Evolutionary conservation across 2,113 vertebrate genomes (phyloP).

Genomic region (Danionella cerebrum): DNA sequence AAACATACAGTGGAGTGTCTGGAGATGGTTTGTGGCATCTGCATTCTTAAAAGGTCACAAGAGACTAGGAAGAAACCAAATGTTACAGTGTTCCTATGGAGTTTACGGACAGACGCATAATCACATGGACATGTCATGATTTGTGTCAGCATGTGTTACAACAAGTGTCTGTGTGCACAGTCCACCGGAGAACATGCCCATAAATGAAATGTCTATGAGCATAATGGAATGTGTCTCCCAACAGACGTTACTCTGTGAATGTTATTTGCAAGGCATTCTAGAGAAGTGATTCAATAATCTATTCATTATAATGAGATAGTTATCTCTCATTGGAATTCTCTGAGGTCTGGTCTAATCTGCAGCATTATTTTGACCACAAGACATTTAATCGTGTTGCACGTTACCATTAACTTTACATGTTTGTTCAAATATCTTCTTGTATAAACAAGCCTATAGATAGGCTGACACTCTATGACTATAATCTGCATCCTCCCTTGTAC

Average conservation of each 20-base stretch:
- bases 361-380: neutral
- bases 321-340: neutral
- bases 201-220: neutral
- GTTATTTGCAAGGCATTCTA: neutral
- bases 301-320: neutral
- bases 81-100: neutral
- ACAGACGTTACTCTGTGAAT: neutral
- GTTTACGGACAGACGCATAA: neutral
- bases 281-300: neutral
- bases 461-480: too few species aligned
- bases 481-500: too few species aligned
- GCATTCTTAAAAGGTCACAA: slow-evolving; percentile 2
- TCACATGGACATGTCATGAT: neutral
- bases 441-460: too few species aligned
- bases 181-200: neutral
- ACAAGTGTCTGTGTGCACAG: neutral
- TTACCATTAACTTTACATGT: neutral
- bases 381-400: neutral
- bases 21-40: neutral
- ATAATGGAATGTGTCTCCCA: neutral
- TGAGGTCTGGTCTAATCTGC: neutral
- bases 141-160: slow-evolving; percentile 11
- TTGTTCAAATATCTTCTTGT: too few species aligned
- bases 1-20: neutral
- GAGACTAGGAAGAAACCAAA: neutral